Evolutionary conservation across 2,797 vertebrate genomes (phyloP).

Genomic region (Galaxias olidus): DNA sequence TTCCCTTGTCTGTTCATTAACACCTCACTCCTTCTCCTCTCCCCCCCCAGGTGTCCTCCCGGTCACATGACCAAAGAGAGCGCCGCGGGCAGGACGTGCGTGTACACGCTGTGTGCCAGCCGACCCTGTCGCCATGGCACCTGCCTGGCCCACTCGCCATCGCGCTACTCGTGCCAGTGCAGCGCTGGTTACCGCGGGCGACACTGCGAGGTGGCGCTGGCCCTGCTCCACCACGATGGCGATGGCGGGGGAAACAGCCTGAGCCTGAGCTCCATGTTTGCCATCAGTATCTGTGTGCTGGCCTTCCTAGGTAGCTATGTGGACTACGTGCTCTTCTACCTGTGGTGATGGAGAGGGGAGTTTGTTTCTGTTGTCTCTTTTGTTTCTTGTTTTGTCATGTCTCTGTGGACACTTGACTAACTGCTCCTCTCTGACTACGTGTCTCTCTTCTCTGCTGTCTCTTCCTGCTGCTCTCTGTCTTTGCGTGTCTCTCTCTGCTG

Average conservation of each 20-base stretch:
- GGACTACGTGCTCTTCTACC: conserved; percentile 75
- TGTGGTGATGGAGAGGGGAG: conserved; percentile 64
- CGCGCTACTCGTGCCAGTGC: conserved; percentile 83
- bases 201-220: conserved; percentile 82
- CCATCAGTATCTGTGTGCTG: conserved; percentile 89
- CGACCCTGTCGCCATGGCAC: conserved; percentile 84
- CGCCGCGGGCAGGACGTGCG: conserved; percentile 74
- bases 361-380: too few species aligned
- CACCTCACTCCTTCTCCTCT: conserved; percentile 6
- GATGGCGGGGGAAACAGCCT: conserved; percentile 78
- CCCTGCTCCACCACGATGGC: conserved; percentile 79
- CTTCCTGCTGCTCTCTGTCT: too few species aligned
- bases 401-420: too few species aligned
- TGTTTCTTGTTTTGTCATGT: too few species aligned
- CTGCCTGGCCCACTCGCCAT: conserved; percentile 82
- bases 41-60: conserved; percentile 77
- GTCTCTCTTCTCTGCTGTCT: too few species aligned
- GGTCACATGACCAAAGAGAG: conserved; percentile 84
- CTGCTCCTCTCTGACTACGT: too few species aligned
- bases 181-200: conserved; percentile 81
- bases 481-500: background rate
- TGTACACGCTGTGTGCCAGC: conserved; percentile 82
- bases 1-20: background rate
- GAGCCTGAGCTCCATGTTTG: conserved; percentile 88
- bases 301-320: conserved; percentile 89